Evolutionary conservation across 2,797 vertebrate species (phyloP), one percentile per base, ranked within the genome.

Genomic region (Micrastur ruficollis): DNA sequence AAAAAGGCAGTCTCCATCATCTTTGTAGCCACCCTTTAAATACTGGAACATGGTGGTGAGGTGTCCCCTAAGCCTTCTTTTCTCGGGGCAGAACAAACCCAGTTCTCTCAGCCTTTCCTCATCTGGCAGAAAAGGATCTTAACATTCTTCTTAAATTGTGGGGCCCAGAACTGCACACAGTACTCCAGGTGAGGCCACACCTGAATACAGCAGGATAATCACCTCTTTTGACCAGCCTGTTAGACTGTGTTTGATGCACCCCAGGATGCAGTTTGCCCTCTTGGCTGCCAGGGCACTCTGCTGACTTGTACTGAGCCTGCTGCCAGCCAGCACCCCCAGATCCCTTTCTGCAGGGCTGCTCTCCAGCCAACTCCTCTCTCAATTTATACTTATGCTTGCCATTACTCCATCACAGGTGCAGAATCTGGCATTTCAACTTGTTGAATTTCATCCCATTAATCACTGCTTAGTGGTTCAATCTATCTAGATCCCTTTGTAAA

Each of bases 361-460:
- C 14, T 65, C 10, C 36, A 50, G 50, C 11, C 9, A 32, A 32
- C 13, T 72, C 11, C 29, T 78, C 20, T 81, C 56, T 36, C 16
- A 52, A 0, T 26, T 55, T 49, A 13, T 44, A 5, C 8, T 70
- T 70, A 17, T 50, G 31, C 25, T 14, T 3, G 1, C 44, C 4
- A 2, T 71, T 62, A 44, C 15, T 82, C 61, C 5, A 4, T 44
- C 16, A 25, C 14, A 42, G 23, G 10, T 50, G 22, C 2, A 5
- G 32, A 65, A 87, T 68, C 12, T 4, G 7, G 12, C 29, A 53
- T 81, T 88, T 61, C 10, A 9, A 29, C 42, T 66, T 81, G n/a
- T 65, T 81, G 42, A 31, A 84, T 68, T 58, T 68, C 32, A 50
- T 44, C 38, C 29, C 25, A 27, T 49, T 72, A 63, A 72, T 63